Conservation (phyloP, 2,113 vertebrate genomes). For the Phylloscopus whistleri region DNA sequence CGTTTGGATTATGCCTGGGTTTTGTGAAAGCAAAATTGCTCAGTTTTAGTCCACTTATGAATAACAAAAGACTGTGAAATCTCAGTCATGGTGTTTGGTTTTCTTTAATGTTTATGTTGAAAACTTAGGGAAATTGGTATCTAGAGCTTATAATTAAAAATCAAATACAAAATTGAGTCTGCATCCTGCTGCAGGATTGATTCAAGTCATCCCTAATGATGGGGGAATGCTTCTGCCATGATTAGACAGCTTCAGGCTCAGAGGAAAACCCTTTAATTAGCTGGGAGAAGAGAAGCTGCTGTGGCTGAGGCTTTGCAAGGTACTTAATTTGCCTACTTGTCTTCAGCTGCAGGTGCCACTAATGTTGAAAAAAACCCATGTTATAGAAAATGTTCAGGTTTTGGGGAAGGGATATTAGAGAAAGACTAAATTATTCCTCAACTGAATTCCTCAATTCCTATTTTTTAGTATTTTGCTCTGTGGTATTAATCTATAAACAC, state of each 20-base stretch:
- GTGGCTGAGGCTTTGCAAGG: background rate
- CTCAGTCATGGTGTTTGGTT: background rate
- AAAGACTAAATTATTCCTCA: background rate
- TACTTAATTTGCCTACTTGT: background rate
- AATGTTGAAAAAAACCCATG: background rate
- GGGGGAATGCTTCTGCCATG: slow-evolving; percentile 10
- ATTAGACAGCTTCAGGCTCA: slow-evolving; percentile 9
- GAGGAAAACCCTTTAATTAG: slow-evolving; percentile 34
- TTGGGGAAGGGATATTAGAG: background rate
- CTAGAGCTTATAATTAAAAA: slow-evolving; percentile 1
- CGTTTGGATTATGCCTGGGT: background rate
- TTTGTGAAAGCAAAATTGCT: background rate
- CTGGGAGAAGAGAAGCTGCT: background rate
- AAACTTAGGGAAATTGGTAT: background rate
- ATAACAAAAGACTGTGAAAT: background rate
- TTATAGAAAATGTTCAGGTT: background rate
- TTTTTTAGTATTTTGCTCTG: background rate
- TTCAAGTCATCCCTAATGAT: background rate
- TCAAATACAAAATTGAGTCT: background rate
- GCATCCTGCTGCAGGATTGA: background rate
- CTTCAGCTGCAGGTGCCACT: background rate
- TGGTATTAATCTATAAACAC: background rate
- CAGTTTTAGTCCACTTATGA: background rate
- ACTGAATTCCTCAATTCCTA: background rate
- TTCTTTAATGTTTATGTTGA: background rate